Conservation (phyloP, 2,797 vertebrate species). For the Brotula barbata region DNA sequence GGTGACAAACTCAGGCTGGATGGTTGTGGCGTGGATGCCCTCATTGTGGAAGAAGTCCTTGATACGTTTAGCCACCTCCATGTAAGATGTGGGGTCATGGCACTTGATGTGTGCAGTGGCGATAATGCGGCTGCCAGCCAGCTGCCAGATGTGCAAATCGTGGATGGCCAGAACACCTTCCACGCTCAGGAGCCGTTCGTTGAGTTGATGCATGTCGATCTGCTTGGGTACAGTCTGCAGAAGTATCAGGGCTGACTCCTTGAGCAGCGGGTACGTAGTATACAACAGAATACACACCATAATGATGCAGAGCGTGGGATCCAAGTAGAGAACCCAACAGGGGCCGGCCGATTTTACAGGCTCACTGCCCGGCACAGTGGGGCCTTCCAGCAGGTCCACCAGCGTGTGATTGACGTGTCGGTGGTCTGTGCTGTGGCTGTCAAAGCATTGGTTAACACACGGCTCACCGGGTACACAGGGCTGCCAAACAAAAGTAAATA, state of each 20-base stretch:
- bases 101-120: constrained; percentile 99
- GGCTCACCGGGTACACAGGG: constrained; percentile 77
- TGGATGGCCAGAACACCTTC: constrained; percentile 96
- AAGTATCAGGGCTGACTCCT: constrained; percentile 97
- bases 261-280: constrained; percentile 94
- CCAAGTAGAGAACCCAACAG: constrained; percentile 97
- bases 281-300: constrained; percentile 97
- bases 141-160: constrained; percentile 97
- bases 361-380: neutral
- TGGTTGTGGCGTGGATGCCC: constrained; percentile 97
- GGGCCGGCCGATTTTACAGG: constrained; percentile 77
- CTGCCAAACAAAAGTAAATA: constrained; percentile 90
- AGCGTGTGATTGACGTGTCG: constrained; percentile 78
- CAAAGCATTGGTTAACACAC: constrained; percentile 85
- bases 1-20: constrained; percentile 96
- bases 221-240: constrained; percentile 98
- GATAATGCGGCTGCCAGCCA: constrained; percentile 96
- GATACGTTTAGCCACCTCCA: constrained; percentile 97
- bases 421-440: constrained; percentile 78
- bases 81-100: constrained; percentile 92
- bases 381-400: constrained; percentile 37
- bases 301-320: constrained; percentile 92
- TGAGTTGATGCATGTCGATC: constrained; percentile 90
- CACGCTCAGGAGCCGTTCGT: constrained; percentile 84
- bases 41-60: constrained; percentile 97